Conservation (phyloP, 2,113 vertebrate species). For the Siphamia tubifer region DNA sequence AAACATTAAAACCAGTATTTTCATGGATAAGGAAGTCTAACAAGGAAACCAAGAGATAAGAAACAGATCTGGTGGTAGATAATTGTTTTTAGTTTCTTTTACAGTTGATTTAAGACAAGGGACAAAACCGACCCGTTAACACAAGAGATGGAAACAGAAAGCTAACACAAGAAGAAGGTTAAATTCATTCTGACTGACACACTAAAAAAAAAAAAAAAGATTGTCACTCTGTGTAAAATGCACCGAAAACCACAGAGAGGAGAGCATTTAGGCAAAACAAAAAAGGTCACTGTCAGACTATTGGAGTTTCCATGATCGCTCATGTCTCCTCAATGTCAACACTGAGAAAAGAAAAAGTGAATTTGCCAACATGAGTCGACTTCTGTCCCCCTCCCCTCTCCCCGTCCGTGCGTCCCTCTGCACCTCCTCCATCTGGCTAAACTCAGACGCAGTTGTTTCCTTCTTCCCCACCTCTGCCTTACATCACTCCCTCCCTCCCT, state of each 20-base stretch:
- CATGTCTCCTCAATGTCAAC: conserved; percentile 10
- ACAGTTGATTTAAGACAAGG: too few species aligned
- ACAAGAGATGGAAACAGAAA: too few species aligned
- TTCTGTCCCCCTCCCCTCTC: conserved; percentile 12
- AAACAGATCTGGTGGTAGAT: too few species aligned
- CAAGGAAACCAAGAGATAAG: too few species aligned
- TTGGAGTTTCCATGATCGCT: conserved; percentile 42
- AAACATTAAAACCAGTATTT: too few species aligned
- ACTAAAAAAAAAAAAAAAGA: not conserved
- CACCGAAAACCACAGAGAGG: conserved; percentile 1
- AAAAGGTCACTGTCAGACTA: not conserved
- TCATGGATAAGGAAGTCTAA: too few species aligned
- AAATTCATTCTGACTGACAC: not conserved
- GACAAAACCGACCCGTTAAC: too few species aligned
- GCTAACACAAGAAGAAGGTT: too few species aligned
- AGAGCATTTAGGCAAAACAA: not conserved
- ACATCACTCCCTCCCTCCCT: conserved; percentile 68
- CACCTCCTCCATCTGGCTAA: conserved; percentile 74
- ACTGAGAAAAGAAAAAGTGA: conserved; percentile 13
- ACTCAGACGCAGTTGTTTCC: conserved; percentile 76
- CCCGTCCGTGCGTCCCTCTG: conserved; percentile 7
- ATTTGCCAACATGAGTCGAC: conserved; percentile 30
- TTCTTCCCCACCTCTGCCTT: conserved; percentile 72
- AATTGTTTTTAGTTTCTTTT: too few species aligned
- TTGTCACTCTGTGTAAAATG: not conserved